Base-by-base conservation (phyloP, 92 coral and sea anemone species). In the Porites rus region DNA sequence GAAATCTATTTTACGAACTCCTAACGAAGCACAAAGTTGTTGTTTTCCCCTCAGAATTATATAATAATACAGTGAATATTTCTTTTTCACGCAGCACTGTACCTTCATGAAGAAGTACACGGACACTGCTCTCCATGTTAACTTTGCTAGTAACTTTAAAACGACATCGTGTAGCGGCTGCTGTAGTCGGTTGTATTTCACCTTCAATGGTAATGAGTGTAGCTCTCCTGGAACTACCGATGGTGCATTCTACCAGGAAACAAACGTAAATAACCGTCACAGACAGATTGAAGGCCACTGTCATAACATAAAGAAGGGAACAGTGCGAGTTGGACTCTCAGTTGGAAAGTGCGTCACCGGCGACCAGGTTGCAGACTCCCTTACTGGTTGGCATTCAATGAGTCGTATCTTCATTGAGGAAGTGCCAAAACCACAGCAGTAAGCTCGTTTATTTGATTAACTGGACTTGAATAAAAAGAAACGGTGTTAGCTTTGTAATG, bases 171-270 rank as follows among this genome's bases (percentile, higher is more conserved):
- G 92, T 63, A 21, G 84, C 74, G 0, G 0, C n/a, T 89, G 88
- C 88, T 89, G 92, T 71, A 78, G 87, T 69, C 92, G 92, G 62
- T 91, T 91, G 94, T 91, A 83, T 77, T 87, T 91, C 65, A 91
- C 71, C 52, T 82, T 91, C 91, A 84, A 87, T 68, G 83, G 82
- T 78, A 56, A 66, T 38, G 94, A 91, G 77, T 91, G 93, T 71
- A 17, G 76, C 9, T 58, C 83, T 56, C 90, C 90, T 65, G 92
- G 58, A 2, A 13, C 93, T 2, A 90, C 85, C 10, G 93, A 90
- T 62, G 93, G 86, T 22, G 65, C 64, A 16, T 75, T 70, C 62
- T 70, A 74, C 79, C 60, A 70, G 60, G 1, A 54, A 10, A 7
- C 11, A 56, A 14, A 7, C 3, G n/a, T n/a, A 7, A 56, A 56